Evolutionary conservation across 2,888 invertebrate genomes (phyloP).

Genomic region (Eupithecia tripunctaria): DNA sequence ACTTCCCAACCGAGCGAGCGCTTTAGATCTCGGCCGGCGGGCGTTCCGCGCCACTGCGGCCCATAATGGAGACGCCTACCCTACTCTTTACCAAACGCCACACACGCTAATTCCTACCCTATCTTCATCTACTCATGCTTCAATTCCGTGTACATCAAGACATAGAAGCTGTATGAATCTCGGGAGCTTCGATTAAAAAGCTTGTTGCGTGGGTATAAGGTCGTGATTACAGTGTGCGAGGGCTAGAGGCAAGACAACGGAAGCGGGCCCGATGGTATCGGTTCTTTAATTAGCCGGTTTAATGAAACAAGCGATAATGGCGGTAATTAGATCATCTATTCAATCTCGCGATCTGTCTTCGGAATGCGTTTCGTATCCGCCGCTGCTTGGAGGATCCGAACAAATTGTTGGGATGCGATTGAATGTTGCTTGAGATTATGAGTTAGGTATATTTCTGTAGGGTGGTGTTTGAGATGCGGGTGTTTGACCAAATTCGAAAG

Average conservation of each 20-base stretch:
- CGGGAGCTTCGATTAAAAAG: constrained; percentile 36
- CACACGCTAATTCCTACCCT: constrained; percentile 33
- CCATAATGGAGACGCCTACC: constrained; percentile 75
- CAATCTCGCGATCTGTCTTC: constrained; percentile 53
- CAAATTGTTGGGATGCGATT: neutral
- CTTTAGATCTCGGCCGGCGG: constrained; percentile 80
- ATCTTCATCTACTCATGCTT: constrained; percentile 10
- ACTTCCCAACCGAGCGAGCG: constrained; percentile 57
- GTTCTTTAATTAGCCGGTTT: constrained; percentile 76
- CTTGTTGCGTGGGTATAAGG: constrained; percentile 30
- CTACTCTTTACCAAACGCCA: constrained; percentile 42
- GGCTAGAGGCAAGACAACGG: constrained; percentile 69
- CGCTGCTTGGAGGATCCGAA: neutral
- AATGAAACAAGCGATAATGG: constrained; percentile 71
- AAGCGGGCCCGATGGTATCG: constrained; percentile 65
- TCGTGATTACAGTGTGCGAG: constrained; percentile 31
- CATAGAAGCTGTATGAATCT: constrained; percentile 25
- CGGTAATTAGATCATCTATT: constrained; percentile 77
- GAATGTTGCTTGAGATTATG: neutral
- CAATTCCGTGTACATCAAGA: constrained; percentile 13
- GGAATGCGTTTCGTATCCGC: constrained; percentile 31
- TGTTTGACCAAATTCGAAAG: neutral
- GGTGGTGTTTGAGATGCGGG: neutral
- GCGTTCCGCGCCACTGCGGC: constrained; percentile 74
- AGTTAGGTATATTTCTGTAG: neutral